phyloP scores from a whole-genome alignment of 2,797 vertebrate genomes.

The Pseudochromis fuscus region DNA sequence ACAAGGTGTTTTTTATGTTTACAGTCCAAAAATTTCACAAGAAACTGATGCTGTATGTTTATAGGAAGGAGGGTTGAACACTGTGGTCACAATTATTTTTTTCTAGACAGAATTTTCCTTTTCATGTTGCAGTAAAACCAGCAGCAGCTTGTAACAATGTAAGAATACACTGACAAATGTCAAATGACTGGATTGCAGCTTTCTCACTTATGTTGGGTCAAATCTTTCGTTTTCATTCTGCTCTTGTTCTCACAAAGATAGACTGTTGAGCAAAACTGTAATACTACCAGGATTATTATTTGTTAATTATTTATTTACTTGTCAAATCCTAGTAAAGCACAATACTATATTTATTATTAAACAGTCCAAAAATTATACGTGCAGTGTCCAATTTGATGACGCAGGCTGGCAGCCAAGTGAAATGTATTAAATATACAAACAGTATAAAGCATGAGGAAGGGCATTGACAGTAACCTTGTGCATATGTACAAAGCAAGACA shows the following conservation, averaged over 20 bases:
- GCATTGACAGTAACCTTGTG: conserved; percentile 30
- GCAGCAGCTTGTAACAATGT: conserved; percentile 11
- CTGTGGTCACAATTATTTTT: neutral
- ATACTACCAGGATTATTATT: neutral
- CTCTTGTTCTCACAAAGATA: neutral
- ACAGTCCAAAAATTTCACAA: neutral
- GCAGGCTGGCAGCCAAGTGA: conserved; percentile 5
- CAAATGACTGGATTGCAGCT: conserved; percentile 9
- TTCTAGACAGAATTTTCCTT: neutral
- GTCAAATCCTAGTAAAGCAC: conserved; percentile 1
- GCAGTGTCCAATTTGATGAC: neutral
- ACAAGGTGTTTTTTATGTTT: conserved; percentile 6
- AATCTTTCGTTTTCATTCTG: conserved; percentile 10
- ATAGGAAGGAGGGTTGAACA: neutral
- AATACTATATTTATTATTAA: neutral
- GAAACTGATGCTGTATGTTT: neutral
- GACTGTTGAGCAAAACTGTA: neutral
- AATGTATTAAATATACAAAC: conserved; percentile 12
- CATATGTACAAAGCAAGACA: conserved; percentile 36
- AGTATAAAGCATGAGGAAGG: conserved; percentile 1
- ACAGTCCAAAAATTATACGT: neutral
- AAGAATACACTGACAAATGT: neutral
- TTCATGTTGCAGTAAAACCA: conserved; percentile 6
- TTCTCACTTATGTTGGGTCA: conserved; percentile 6
- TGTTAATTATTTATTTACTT: conserved; percentile 4